A percentile compares a stretch with the other conserved stretches of the same genome.
Conservation (phyloP, 1,140 invertebrate genomes). For the Sinella curviseta region DNA sequence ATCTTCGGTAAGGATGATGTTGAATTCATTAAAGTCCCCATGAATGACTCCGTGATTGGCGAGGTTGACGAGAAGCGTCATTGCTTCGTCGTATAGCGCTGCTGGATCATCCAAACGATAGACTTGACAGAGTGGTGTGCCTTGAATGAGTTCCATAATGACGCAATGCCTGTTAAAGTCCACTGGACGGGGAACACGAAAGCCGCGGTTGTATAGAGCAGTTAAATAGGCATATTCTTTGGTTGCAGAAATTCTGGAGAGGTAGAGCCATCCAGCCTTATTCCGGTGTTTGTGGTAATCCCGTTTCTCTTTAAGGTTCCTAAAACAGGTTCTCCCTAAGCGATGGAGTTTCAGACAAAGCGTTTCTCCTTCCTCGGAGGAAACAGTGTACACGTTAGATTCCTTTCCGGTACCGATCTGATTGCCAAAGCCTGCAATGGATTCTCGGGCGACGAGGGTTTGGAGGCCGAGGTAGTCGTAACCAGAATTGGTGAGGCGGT, state of each 20-base stretch:
- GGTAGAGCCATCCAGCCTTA: slow-evolving; percentile 90
- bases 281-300: slow-evolving; percentile 94
- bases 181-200: slow-evolving; percentile 92
- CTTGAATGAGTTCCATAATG: slow-evolving; percentile 88
- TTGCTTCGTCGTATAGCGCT: slow-evolving; percentile 87
- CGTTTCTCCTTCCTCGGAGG: slow-evolving; percentile 70
- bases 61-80: slow-evolving; percentile 88
- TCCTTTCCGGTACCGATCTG: slow-evolving; percentile 99
- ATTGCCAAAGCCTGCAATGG: slow-evolving; percentile 87
- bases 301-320: slow-evolving; percentile 94
- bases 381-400: slow-evolving; percentile 89
- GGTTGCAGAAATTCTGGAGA: slow-evolving; percentile 93
- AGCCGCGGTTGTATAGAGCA: slow-evolving; percentile 82
- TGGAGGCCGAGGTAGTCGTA: slow-evolving; percentile 97
- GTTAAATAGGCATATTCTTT: slow-evolving; percentile 99
- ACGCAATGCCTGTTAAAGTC: slow-evolving; percentile 96
- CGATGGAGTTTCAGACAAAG: slow-evolving; percentile 90
- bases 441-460: slow-evolving; percentile 74
- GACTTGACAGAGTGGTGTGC: slow-evolving; percentile 78
- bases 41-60: slow-evolving; percentile 96
- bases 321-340: slow-evolving; percentile 90
- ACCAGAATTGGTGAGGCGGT: slow-evolving; percentile 89
- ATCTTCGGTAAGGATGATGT: slow-evolving; percentile 82
- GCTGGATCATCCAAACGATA: slow-evolving; percentile 75
- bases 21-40: slow-evolving; percentile 99